These are phyloP conservation scores for Calephelis perditalis DNA, from an alignment of 2,888 invertebrate species.

Conservation along the genomic window DNA sequence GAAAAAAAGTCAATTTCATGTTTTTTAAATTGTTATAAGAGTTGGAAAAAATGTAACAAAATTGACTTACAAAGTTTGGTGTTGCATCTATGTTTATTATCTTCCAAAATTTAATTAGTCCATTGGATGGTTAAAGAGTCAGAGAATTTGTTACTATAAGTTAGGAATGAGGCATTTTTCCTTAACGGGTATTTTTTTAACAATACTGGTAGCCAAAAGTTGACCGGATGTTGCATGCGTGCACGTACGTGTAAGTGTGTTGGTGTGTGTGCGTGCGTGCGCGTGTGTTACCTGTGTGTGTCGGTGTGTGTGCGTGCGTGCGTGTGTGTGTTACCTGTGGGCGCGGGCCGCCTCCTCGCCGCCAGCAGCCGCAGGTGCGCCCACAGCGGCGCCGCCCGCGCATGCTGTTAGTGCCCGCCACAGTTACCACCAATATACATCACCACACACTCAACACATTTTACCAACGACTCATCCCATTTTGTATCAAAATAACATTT, in stretches of 20 bases:
- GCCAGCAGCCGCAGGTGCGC: constrained; percentile 69
- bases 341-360: constrained; percentile 53
- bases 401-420: constrained; percentile 81
- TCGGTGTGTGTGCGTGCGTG: not conserved
- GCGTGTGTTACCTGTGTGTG: not conserved
- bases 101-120: too few species aligned
- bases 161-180: too few species aligned
- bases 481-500: too few species aligned
- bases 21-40: too few species aligned
- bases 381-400: constrained; percentile 71
- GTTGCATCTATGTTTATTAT: too few species aligned
- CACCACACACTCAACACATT: not conserved
- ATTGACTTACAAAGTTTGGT: too few species aligned
- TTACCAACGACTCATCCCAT: not conserved
- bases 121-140: too few species aligned
- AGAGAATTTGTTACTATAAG: too few species aligned
- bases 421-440: constrained; percentile 18
- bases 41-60: too few species aligned
- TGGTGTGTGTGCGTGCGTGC: not conserved
- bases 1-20: too few species aligned
- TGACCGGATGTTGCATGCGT: too few species aligned
- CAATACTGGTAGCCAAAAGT: not conserved
- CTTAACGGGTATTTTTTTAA: too few species aligned
- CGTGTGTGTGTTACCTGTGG: constrained; percentile 41
- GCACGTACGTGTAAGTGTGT: not conserved